Evolutionary conservation across 2,113 vertebrate genomes (phyloP).

Genomic region (Rhabdomys dilectus): DNA sequence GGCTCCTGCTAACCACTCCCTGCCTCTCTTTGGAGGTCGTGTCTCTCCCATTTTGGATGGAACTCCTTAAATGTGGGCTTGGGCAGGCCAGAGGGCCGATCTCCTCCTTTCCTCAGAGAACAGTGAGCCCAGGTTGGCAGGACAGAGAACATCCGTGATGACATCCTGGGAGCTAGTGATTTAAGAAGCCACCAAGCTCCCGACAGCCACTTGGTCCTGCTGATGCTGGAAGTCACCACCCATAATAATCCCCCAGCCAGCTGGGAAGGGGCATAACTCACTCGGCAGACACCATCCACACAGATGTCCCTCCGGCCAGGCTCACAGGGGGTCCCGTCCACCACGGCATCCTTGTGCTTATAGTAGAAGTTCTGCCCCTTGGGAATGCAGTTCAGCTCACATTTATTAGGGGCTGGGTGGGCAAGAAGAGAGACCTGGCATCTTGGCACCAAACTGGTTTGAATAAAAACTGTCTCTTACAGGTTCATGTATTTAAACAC

Average conservation of each 20-base stretch:
- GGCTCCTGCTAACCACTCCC: background rate
- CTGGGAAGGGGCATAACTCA: constrained; percentile 74
- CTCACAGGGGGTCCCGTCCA: constrained; percentile 95
- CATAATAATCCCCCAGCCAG: background rate
- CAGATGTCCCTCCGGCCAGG: constrained; percentile 93
- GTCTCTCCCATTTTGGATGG: background rate
- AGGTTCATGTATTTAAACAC: background rate
- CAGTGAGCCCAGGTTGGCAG: background rate
- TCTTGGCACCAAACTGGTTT: background rate
- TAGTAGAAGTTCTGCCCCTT: constrained; percentile 97
- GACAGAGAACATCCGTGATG: background rate
- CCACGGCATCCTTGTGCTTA: constrained; percentile 91
- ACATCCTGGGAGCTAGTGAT: background rate
- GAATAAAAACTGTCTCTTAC: background rate
- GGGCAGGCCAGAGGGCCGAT: background rate
- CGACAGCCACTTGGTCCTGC: background rate
- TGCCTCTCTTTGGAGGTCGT: background rate
- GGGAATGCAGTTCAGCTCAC: constrained; percentile 98
- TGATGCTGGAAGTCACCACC: background rate
- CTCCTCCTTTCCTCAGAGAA: background rate
- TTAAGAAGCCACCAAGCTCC: background rate
- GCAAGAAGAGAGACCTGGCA: background rate
- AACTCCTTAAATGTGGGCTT: background rate
- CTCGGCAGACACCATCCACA: constrained; percentile 94
- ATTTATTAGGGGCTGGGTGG: constrained; percentile 93